Evolutionary conservation across 1,140 invertebrate genomes (phyloP), one percentile per base, ranked within the genome.

Genomic region (Zaprionus vittiger): DNA sequence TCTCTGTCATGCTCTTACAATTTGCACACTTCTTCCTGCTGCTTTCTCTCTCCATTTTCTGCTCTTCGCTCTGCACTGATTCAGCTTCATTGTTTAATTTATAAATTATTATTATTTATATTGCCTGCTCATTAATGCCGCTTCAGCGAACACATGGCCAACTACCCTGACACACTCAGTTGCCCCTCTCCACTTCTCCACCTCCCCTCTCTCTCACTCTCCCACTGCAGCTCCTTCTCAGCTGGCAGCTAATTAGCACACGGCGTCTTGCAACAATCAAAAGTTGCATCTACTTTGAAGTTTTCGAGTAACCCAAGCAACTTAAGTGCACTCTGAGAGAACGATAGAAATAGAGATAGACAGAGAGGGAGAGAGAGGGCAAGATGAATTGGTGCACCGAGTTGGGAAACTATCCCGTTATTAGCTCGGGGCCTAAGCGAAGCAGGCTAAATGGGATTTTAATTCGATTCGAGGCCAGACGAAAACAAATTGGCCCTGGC

Each of bases 401-500:
- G 63, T 41, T 54, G 59, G 60, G 66, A 20, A 59, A 52, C 34
- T 54, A 15, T 17, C 47, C 41, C 47, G 56, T 79, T 63, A 80
- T 77, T 86, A 74, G 83, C 77, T 57, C 47, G 56, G 65, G 44
- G 69, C 38, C 41, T 65, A 60, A 81, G 67, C 66, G 79, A 70
- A 75, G 64, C 59, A 34, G 57, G 55, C 71, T 70, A 84, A 81
- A 87, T 89, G 65, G 70, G 56, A 81, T 89, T 87, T 89, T 83
- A 89, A 86, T 86, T 87, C 65, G 82, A 87, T 87, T 83, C 77
- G 68, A 75, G 80, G 83, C 80, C 83, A 86, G 83, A 86, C 83
- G 49, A 57, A 38, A 54, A 24, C 54, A 61, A 65, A 70, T 81
- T 79, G 59, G 74, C 66, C 66, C 24, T 11, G 11, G 47, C 54